phyloP scores from a whole-genome alignment of 2,888 invertebrate species.

The Ophion obscuratus region DNA sequence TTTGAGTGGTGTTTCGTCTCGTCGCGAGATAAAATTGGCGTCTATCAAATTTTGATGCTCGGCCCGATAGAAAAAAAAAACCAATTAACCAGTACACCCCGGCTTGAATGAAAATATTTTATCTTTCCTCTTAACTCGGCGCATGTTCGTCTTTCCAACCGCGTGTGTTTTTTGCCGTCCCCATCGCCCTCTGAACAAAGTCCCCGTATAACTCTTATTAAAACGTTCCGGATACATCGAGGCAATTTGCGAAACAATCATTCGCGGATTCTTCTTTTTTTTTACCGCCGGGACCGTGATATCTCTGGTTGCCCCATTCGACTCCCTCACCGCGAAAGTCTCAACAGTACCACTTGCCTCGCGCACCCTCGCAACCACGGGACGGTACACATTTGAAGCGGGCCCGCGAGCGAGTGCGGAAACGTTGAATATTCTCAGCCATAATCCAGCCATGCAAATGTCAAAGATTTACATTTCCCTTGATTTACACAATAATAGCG shows the following conservation, averaged over 20 bases:
- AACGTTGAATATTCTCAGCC: slow-evolving; percentile 72
- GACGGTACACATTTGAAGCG: slow-evolving; percentile 36
- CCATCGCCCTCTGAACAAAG: background rate
- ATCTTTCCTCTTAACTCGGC: background rate
- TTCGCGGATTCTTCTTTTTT: slow-evolving; percentile 11
- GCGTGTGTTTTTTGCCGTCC: slow-evolving; percentile 17
- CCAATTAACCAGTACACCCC: background rate
- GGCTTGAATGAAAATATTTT: background rate
- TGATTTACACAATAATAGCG: slow-evolving; percentile 77
- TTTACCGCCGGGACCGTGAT: background rate
- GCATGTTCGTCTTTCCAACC: background rate
- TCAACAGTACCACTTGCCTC: slow-evolving; percentile 28
- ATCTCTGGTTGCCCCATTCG: slow-evolving; percentile 22
- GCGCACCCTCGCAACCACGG: slow-evolving; percentile 14
- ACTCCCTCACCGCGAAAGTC: background rate
- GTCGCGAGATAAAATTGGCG: background rate
- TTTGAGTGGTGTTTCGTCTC: background rate
- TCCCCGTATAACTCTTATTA: background rate
- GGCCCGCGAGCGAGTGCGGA: background rate
- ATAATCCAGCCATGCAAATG: slow-evolving; percentile 76
- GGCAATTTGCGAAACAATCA: slow-evolving; percentile 61
- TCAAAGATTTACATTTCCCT: slow-evolving; percentile 76
- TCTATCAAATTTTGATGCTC: background rate
- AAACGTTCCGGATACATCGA: slow-evolving; percentile 30
- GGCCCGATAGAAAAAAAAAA: background rate